Conservation (phyloP, 2,888 invertebrate genomes). For the Ectemnius cavifrons region DNA sequence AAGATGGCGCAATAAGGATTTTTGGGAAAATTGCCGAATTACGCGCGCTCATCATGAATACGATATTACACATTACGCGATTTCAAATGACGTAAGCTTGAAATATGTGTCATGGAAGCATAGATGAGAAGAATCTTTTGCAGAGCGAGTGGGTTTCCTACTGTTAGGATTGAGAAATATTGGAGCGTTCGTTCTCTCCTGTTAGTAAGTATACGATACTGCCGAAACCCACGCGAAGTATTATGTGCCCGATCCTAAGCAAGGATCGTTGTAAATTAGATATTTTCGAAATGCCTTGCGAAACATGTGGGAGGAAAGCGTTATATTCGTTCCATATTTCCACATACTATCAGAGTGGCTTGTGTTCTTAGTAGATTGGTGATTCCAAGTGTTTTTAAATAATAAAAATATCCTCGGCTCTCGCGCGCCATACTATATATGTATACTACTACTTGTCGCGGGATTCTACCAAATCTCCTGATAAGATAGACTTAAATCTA, state of each 20-base stretch:
- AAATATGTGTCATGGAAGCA: conserved; percentile 7
- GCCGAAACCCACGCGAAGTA: conserved; percentile 28
- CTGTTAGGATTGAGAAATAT: conserved; percentile 16
- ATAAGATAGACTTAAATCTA: no score
- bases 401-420: no score
- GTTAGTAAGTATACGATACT: conserved; percentile 10
- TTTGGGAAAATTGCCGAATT: conserved; percentile 10
- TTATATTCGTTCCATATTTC: no score
- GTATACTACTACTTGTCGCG: no score
- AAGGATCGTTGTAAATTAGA: conserved; percentile 1
- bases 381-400: no score
- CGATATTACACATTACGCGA: neutral
- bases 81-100: neutral
- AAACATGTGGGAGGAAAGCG: neutral
- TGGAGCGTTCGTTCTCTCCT: conserved; percentile 14
- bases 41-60: neutral
- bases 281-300: conserved; percentile 8
- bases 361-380: no score
- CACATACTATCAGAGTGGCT: no score
- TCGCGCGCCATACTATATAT: no score
- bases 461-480: no score
- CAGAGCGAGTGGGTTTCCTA: neutral
- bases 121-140: conserved; percentile 5
- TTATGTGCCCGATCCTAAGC: neutral
- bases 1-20: conserved; percentile 20